These are phyloP conservation scores for Python bivittatus DNA, from an alignment of 2,113 vertebrate species.

Conservation along the genomic window DNA sequence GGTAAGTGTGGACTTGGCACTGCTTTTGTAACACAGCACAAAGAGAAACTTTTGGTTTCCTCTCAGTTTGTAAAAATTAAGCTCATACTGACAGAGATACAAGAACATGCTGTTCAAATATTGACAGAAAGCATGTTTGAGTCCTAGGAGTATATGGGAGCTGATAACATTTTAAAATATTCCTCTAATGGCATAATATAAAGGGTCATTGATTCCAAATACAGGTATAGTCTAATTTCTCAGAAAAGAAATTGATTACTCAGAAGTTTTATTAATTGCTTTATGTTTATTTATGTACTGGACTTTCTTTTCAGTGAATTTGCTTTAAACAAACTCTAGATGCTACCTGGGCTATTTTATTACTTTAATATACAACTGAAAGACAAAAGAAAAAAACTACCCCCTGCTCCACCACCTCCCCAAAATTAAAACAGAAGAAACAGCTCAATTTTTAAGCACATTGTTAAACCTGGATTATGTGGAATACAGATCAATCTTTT, in stretches of 20 bases:
- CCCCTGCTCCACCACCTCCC: not conserved
- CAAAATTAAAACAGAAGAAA: not conserved
- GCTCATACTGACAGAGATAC: not conserved
- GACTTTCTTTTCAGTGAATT: not conserved
- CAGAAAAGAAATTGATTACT: not conserved
- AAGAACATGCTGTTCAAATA: not conserved
- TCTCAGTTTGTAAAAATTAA: not conserved
- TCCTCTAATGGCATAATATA: not conserved
- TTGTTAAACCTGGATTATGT: not conserved
- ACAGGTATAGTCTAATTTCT: not conserved
- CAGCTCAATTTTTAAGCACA: not conserved
- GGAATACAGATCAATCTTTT: not conserved
- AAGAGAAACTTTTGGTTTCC: not conserved
- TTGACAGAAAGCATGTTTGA: not conserved
- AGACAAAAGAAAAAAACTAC: not conserved
- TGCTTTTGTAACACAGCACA: conserved; percentile 12
- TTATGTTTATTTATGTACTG: not conserved
- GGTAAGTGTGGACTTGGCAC: conserved; percentile 75
- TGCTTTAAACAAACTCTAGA: not conserved
- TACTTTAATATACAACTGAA: not conserved
- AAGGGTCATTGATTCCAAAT: not conserved
- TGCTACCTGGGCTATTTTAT: not conserved
- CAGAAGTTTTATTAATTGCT: not conserved
- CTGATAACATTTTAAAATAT: not conserved
- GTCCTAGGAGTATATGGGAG: not conserved